Percentiles rank a stretch among this genome's conserved stretches.
Conservation (phyloP, 1,140 invertebrate genomes). For the Adelges cooleyi region DNA sequence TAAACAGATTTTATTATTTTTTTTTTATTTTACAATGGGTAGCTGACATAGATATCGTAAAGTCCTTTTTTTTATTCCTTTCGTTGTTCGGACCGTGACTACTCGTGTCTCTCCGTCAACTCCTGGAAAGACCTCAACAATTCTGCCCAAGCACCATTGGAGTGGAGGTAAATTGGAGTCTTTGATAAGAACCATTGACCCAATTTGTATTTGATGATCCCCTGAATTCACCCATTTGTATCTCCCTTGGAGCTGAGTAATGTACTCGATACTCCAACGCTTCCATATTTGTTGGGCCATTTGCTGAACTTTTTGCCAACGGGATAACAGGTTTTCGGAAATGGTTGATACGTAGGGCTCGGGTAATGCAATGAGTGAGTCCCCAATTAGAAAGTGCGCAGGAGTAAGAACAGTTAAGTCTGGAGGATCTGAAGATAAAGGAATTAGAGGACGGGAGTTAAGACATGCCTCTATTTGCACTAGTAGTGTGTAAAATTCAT, state of each 20-base stretch:
- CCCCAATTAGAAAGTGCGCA: conserved; percentile 34
- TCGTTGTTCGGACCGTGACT: neutral
- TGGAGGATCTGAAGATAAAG: conserved; percentile 33
- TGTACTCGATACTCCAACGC: conserved; percentile 30
- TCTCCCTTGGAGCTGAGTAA: conserved; percentile 18
- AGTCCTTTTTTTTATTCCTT: neutral
- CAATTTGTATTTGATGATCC: no score
- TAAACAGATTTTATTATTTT: no score
- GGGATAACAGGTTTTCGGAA: neutral
- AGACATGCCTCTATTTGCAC: conserved; percentile 33
- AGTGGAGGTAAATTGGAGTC: neutral
- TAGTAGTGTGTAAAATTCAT: conserved; percentile 31
- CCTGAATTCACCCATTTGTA: conserved; percentile 20
- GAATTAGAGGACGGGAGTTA: conserved; percentile 32
- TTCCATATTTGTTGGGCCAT: conserved; percentile 36
- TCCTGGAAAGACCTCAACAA: neutral
- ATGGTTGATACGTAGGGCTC: neutral
- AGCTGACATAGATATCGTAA: neutral
- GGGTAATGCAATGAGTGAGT: neutral
- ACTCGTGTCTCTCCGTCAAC: neutral
- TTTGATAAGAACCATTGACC: conserved; percentile 18
- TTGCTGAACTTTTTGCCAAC: conserved; percentile 33
- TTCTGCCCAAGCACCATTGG: no score
- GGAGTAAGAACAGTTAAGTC: conserved; percentile 33
- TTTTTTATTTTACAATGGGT: no score